These are phyloP conservation scores for Gallinago undulata DNA, from an alignment of 2,113 vertebrate genomes.

Conservation along the genomic window DNA sequence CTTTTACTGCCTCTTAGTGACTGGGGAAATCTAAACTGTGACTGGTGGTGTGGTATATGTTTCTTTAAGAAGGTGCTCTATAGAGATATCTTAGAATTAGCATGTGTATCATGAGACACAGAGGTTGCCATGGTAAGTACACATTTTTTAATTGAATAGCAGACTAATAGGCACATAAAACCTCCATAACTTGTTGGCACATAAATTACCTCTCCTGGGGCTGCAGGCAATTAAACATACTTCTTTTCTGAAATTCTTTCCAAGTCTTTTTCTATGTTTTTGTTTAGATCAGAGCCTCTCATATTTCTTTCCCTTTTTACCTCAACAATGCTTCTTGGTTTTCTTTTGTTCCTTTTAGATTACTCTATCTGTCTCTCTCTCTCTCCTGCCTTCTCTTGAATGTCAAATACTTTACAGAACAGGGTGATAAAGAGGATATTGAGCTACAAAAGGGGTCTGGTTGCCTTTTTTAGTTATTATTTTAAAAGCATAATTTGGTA, in stretches of 20 bases:
- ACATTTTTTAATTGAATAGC: slow-evolving; percentile 75
- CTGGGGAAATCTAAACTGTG: background rate
- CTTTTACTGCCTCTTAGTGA: background rate
- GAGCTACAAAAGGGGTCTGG: background rate
- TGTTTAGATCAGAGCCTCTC: slow-evolving; percentile 19
- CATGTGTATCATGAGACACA: slow-evolving; percentile 41
- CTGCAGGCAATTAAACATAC: slow-evolving; percentile 64
- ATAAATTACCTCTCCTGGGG: slow-evolving; percentile 70
- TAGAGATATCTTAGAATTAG: slow-evolving; percentile 60
- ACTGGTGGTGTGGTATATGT: slow-evolving; percentile 10
- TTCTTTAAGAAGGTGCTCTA: slow-evolving; percentile 67
- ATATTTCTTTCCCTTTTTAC: background rate
- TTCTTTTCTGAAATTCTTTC: slow-evolving; percentile 59
- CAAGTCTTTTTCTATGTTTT: slow-evolving; percentile 5
- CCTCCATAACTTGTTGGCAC: slow-evolving; percentile 65
- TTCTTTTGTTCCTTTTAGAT: background rate
- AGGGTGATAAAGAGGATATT: background rate
- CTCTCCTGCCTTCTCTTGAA: background rate
- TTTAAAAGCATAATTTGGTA: background rate
- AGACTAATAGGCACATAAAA: slow-evolving; percentile 77
- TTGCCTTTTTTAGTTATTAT: background rate
- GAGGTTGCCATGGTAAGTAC: slow-evolving; percentile 68
- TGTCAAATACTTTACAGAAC: background rate
- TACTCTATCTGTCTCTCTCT: background rate
- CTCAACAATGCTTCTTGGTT: background rate